These are phyloP conservation scores for Bombyx mandarina DNA, from an alignment of 1,140 invertebrate genomes.

Conservation along the genomic window DNA sequence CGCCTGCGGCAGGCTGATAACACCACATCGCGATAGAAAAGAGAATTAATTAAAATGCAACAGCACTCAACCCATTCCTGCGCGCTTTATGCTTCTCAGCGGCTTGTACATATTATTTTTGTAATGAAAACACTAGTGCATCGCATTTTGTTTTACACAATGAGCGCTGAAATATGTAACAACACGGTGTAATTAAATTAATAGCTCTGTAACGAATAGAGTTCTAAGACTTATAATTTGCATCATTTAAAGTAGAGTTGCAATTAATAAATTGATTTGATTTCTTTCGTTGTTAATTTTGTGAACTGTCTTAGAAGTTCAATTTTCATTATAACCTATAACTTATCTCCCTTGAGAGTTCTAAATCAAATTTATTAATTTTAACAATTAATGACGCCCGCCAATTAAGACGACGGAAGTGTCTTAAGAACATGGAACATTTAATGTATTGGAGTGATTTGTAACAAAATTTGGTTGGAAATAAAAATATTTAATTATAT, in stretches of 20 bases:
- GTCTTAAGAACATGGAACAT: slow-evolving; percentile 12
- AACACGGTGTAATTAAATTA: too few relatives aligned
- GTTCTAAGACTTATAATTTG: too few relatives aligned
- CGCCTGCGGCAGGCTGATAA: slow-evolving; percentile 58
- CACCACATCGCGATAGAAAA: slow-evolving; percentile 66
- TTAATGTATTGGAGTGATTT: slow-evolving; percentile 14
- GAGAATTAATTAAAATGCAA: slow-evolving; percentile 70
- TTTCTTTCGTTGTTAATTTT: too few relatives aligned
- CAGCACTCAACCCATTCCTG: slow-evolving; percentile 59
- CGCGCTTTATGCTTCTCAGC: slow-evolving; percentile 43
- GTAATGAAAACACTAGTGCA: slow-evolving; percentile 16
- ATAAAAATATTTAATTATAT: too few relatives aligned
- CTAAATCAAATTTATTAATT: slow-evolving; percentile 35
- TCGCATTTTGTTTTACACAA: not conserved
- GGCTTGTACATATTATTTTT: slow-evolving; percentile 33
- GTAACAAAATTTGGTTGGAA: not conserved
- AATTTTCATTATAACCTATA: slow-evolving; percentile 15
- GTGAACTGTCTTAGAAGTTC: too few relatives aligned
- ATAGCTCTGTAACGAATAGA: too few relatives aligned
- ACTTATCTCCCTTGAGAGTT: slow-evolving; percentile 15
- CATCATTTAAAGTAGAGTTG: too few relatives aligned
- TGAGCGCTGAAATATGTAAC: too few relatives aligned
- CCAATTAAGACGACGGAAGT: slow-evolving; percentile 7
- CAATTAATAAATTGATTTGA: too few relatives aligned
- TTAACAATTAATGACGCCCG: slow-evolving; percentile 30